Conservation (phyloP, 1,140 invertebrate genomes). For the Drosophila tsacasi region DNA sequence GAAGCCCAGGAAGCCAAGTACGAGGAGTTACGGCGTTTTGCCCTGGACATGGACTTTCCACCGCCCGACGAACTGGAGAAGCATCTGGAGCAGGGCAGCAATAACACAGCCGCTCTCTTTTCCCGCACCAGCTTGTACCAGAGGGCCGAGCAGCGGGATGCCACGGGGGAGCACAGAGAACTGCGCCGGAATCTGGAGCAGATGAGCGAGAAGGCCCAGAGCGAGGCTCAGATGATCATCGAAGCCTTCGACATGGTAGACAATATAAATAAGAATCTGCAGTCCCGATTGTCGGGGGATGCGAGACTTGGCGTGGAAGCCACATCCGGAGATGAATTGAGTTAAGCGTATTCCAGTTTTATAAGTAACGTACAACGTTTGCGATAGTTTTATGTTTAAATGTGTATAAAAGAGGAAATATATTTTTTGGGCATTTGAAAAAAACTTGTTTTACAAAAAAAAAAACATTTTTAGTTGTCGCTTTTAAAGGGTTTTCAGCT, state of each 20-base stretch:
- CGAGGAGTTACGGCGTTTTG: conserved; percentile 45
- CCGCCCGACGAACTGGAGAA: conserved; percentile 32
- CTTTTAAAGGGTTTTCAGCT: background rate
- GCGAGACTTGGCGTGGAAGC: conserved; percentile 1
- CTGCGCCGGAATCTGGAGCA: conserved; percentile 51
- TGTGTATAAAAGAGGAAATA: background rate
- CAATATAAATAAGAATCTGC: conserved; percentile 57
- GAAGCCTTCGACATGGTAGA: conserved; percentile 69
- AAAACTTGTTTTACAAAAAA: background rate
- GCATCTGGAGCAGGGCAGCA: conserved; percentile 19
- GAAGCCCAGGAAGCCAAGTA: conserved; percentile 35
- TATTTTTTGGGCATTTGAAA: background rate
- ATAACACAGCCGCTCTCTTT: conserved; percentile 42
- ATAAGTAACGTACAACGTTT: conserved; percentile 21
- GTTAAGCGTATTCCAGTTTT: background rate
- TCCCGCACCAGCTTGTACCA: conserved; percentile 58
- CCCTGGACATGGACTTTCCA: conserved; percentile 55
- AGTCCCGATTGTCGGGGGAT: conserved; percentile 22
- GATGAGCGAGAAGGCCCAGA: conserved; percentile 48
- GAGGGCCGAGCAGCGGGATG: conserved; percentile 58
- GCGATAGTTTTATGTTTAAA: background rate
- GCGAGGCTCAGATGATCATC: conserved; percentile 64
- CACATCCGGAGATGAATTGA: conserved; percentile 26
- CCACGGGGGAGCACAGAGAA: conserved; percentile 51
- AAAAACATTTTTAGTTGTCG: background rate